These are phyloP conservation scores for Pardalotus punctatus DNA, from an alignment of 2,113 vertebrate genomes.

Conservation along the genomic window DNA sequence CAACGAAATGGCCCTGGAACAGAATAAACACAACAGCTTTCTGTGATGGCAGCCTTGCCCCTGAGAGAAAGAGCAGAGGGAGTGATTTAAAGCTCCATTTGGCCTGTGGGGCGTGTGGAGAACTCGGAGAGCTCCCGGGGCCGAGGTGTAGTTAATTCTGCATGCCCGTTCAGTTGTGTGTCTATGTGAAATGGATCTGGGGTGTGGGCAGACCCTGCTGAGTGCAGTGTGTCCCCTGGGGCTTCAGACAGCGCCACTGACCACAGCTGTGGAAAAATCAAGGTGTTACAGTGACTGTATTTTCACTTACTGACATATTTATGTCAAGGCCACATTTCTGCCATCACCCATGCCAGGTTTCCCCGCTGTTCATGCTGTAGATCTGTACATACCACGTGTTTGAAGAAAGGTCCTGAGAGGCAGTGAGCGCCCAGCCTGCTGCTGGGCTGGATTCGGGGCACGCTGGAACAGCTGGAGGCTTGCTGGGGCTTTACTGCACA, in stretches of 20 bases:
- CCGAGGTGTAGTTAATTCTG: conserved; percentile 15
- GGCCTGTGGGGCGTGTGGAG: neutral
- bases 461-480: neutral
- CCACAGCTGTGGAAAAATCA: neutral
- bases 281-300: neutral
- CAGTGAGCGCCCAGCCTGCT: fast-evolving
- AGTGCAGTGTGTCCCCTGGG: neutral
- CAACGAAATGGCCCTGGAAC: conserved; percentile 75
- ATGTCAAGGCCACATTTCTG: neutral
- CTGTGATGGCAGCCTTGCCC: conserved; percentile 51
- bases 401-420: neutral
- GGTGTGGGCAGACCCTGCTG: neutral
- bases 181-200: neutral
- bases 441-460: neutral
- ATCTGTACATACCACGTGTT: neutral
- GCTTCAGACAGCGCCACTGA: neutral
- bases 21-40: conserved; percentile 73
- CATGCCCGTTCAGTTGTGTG: conserved; percentile 45
- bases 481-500: neutral
- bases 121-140: neutral
- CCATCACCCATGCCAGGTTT: neutral
- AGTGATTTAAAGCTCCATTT: neutral
- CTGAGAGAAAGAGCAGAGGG: neutral
- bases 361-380: neutral
- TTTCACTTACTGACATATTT: neutral